Evolutionary conservation across 2,113 vertebrate species (phyloP).

Genomic region (Bujurquina vittata): DNA sequence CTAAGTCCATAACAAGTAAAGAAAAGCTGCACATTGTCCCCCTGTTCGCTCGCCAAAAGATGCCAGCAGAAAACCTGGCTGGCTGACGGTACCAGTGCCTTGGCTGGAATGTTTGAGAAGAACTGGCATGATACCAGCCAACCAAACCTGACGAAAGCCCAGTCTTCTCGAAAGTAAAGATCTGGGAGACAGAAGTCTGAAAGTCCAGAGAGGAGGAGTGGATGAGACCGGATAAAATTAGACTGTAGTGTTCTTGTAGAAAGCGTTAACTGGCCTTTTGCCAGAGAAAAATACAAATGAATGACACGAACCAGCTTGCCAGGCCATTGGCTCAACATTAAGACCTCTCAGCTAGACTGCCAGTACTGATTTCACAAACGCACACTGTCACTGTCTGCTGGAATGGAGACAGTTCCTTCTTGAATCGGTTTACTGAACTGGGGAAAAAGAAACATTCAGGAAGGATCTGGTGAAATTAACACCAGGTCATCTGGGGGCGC

Average conservation of each 20-base stretch:
- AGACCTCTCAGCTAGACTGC: background rate
- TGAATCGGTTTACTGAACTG: background rate
- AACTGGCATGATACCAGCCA: conserved; percentile 54
- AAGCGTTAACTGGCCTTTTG: background rate
- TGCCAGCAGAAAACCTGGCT: conserved; percentile 73
- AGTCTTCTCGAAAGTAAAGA: conserved; percentile 17
- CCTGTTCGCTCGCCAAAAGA: conserved; percentile 58
- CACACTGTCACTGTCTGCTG: background rate
- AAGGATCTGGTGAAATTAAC: background rate
- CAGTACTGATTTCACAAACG: background rate
- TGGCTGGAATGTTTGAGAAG: conserved; percentile 45
- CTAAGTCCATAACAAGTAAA: background rate
- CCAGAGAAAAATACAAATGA: conserved; percentile 16
- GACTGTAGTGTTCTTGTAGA: background rate
- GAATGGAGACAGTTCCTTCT: background rate
- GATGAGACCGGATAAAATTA: background rate
- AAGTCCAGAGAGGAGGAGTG: background rate
- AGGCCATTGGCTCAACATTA: conserved; percentile 9
- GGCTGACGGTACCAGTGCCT: conserved; percentile 53
- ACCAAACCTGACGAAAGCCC: conserved; percentile 33
- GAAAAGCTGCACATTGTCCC: conserved; percentile 38
- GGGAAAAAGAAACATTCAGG: background rate
- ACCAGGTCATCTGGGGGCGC: background rate
- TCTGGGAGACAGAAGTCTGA: conserved; percentile 15
- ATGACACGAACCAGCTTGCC: background rate